Evolutionary conservation across 1,140 invertebrate species (phyloP), one percentile per base, ranked within the genome.

Genomic region (Paraescarpia echinospica): DNA sequence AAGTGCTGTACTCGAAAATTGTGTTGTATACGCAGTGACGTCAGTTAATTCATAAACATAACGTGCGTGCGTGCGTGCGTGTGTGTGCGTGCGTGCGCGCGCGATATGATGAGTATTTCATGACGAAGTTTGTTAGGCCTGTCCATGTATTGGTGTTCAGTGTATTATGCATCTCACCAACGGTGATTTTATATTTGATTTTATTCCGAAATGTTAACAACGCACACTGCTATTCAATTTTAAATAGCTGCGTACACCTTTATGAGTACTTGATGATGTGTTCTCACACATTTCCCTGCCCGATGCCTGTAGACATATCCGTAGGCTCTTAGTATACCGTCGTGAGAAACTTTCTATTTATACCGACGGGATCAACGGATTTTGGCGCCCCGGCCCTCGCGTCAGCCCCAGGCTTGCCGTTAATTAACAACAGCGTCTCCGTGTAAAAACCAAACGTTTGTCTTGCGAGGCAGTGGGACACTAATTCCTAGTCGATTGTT

Each of bases 391-490:
- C 59, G 59, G 8, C 59, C 59, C 59, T 77, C 12, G 0, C 22
- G 18, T 27, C 59, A 77, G 59, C 59, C 59, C 59, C 4, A 31
- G 59, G 59, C 59, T 77, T 77, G 8, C 59, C 59, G 59, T 1
- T 77, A 77, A 77, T 77, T 77, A 77, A 6, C 59, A 31, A 27
- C 59, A 27, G 59, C 59, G 59, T 77, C 59, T 77, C 59, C 59
- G 59, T 77, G 59, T 77, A 77, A 77, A 51, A 77, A 77, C 59
- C 59, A 77, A 77, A 77, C 59, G 59, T 77, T 77, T 77, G 59
- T 77, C 59, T 31, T 2, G 59, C 22, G 4, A 77, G 22, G 12
- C 59, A 77, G 59, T 27, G 2, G 59, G 59, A 77, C 59, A 77
- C 18, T 77, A 77, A 77, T 77, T 77, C 59, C 59, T 77, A 77